Base-by-base conservation (phyloP, 2,113 vertebrate genomes). In the Emberiza fucata region DNA sequence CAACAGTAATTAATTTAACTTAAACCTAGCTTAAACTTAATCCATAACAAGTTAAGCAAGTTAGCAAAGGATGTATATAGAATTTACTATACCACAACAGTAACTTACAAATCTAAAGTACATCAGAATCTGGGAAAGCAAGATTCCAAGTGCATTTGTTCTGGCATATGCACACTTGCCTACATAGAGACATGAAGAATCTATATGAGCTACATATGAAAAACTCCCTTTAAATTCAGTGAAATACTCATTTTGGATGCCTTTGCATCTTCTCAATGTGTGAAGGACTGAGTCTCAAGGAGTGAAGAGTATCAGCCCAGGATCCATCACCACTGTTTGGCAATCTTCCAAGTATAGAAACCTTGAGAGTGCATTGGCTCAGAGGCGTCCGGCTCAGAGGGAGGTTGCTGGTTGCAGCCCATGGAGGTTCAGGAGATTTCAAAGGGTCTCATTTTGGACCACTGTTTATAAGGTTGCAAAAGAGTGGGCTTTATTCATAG, bases 321-420 rank as follows among this genome's bases (percentile, higher is more conserved):
- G 27, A 42, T 72, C 14, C 27, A 11, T 23, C 59, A 28, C 33
- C 10, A 9, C 8, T 0, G 0, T 42, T 50, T 18, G 25, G 33
- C 28, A 50, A 33, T 60, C 18, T 37, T 59, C 27, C 37, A 44
- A 9, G 27, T 37, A 33, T 6, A n/a, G 15, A 33, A 66, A 51
- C 44, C 37, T 66, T 73, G 44, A 37, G 59, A 50, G 8, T 23
- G 1, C 0, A 0, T 27, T 33, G 44, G 12, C 37, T 44, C 25
- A 16, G 42, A 50, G 31, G 7, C 11, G 35, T 23, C 51, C 33
- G 12, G 5, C 6, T 72, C 12, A 59, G 18, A 33, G 6, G 18
- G 12, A 60, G 8, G 8, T 57, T 61, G 25, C 50, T 72, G 27
- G 6, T 44, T 23, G 33, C 37, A 65, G 50, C 12, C 27, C 28